These are phyloP conservation scores for Pentamera pediparva DNA, from an alignment of 53 echinoderm and acorn worm genomes.

Conservation along the genomic window DNA sequence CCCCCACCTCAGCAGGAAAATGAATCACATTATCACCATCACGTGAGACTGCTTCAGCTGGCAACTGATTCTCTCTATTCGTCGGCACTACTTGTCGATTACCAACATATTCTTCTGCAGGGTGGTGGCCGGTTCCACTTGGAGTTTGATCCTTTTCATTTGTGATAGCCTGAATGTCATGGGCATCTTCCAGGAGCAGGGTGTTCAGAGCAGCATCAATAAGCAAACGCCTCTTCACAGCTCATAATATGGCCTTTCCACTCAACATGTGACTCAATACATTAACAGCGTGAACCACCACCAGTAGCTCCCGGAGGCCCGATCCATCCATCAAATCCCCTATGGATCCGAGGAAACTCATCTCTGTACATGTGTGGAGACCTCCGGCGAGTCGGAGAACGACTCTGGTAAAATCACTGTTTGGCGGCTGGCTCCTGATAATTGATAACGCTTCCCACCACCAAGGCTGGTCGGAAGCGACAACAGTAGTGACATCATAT, in stretches of 20 bases:
- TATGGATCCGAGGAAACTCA: conserved; percentile 37
- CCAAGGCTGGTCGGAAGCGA: conserved; percentile 45
- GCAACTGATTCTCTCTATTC: too few relatives aligned
- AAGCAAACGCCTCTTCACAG: conserved; percentile 26
- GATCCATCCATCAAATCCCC: conserved; percentile 28
- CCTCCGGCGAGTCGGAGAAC: conserved; percentile 27
- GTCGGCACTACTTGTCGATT: too few relatives aligned
- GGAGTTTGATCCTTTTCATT: too few relatives aligned
- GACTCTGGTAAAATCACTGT: conserved; percentile 11
- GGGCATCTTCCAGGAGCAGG: too few relatives aligned
- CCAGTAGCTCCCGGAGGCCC: conserved; percentile 14
- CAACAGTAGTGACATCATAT: neutral
- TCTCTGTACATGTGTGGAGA: conserved; percentile 29
- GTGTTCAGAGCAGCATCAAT: conserved; percentile 37
- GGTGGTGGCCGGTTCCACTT: too few relatives aligned
- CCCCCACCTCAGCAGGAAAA: too few relatives aligned
- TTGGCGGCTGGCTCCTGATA: neutral
- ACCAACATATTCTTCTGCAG: too few relatives aligned
- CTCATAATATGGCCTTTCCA: conserved; percentile 33
- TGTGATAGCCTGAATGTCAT: too few relatives aligned
- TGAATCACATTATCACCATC: too few relatives aligned
- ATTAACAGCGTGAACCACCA: conserved; percentile 17
- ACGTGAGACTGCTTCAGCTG: too few relatives aligned
- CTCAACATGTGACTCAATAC: neutral
- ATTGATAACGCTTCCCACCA: conserved; percentile 31